phyloP scores from a whole-genome alignment of 2,888 invertebrate genomes.

The Andrena fulva region DNA sequence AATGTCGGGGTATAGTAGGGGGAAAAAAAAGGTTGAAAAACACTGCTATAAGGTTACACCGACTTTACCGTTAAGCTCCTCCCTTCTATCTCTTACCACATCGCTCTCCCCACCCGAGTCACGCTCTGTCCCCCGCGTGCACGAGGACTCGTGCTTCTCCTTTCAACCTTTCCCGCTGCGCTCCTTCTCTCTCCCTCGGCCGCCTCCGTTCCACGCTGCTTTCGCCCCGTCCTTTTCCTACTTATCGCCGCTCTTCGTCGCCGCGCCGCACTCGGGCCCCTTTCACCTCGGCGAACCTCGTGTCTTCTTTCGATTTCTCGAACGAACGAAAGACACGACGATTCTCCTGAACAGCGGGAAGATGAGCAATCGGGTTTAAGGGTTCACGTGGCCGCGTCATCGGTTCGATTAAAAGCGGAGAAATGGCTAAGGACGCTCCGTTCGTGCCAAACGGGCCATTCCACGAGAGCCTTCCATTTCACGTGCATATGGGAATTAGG shows the following conservation, averaged over 20 bases:
- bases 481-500: too few species aligned
- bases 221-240: conserved; percentile 37
- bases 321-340: conserved; percentile 36
- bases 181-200: conserved; percentile 28
- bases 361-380: background rate
- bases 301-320: conserved; percentile 54
- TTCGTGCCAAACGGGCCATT: background rate
- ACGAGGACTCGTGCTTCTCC: conserved; percentile 41
- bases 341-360: conserved; percentile 4
- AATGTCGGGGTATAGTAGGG: conserved; percentile 28
- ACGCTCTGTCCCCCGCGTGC: conserved; percentile 66
- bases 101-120: conserved; percentile 52
- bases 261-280: conserved; percentile 65
- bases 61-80: conserved; percentile 81
- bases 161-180: conserved; percentile 42
- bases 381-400: background rate
- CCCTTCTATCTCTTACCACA: conserved; percentile 62
- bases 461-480: background rate
- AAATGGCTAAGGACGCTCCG: background rate
- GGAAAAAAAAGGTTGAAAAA: conserved; percentile 55
- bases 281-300: conserved; percentile 72
- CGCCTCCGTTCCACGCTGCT: conserved; percentile 14
- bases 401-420: background rate
- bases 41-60: conserved; percentile 79
- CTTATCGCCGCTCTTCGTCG: conserved; percentile 68